Base-by-base conservation (phyloP, 2,113 vertebrate genomes). In the Scolopax mira region DNA sequence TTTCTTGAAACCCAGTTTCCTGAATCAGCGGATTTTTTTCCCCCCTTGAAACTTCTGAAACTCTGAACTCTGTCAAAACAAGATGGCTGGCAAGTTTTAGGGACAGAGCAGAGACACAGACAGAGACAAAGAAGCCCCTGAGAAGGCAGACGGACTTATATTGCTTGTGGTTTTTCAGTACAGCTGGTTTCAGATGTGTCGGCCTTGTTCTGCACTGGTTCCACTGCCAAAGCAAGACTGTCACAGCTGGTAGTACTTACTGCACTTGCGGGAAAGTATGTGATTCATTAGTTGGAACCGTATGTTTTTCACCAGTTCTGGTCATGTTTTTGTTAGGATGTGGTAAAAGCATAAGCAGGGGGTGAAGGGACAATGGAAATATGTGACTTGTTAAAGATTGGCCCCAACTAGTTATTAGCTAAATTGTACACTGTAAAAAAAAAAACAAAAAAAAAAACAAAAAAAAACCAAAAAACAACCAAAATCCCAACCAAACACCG, bases 281-380 rank as follows among this genome's bases (percentile, higher is more conserved):
- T 99, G 99, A 99, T 99, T 99, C 99, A 99, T 99, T 99, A 99
- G 98, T 98, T 98, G 97, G 98, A 98, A 98, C 98, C 98, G 98
- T 98, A 98, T 99, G 99, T 99, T 99, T 99, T 99, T 98, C 98
- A 98, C 99, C 98, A 99, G 98, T 98, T 98, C 98, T 98, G 99
- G 98, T 98, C 98, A 97, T 99, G 99, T 99, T 99, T 99, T 99
- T 99, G 99, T 99, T 99, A 99, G 99, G 99, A 99, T 99, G 99
- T 99, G 99, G 99, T 99, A 99, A 99, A 99, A 99, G 99, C 98
- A 99, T 99, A 99, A 99, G 99, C 99, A 98, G 99, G 98, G 98
- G 98, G 98, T 98, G 98, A 98, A 97, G 98, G 98, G 98, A 98
- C 98, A 98, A 97, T 98, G 97, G 98, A 97, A 98, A 98, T 98